Evolutionary conservation across 2,888 invertebrate species (phyloP), one percentile per base, ranked within the genome.

Genomic region (Tenthredo distinguenda): DNA sequence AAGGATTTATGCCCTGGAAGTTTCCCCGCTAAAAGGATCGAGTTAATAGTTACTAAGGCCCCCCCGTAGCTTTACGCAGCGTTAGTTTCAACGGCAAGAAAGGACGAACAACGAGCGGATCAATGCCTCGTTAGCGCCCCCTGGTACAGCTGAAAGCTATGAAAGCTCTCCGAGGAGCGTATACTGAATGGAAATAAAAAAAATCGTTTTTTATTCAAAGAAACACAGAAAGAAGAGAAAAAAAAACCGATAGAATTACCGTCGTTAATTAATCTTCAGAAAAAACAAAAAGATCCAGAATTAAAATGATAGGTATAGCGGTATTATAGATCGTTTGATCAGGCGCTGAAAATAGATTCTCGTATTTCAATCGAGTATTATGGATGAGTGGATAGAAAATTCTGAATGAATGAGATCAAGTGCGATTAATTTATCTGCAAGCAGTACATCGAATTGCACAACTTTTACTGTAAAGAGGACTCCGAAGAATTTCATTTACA

Each of bases 11-110:
- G 55, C 62, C 5, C 21, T 37, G 62, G 62, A 62, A 81, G 81
- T 81, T 81, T 58, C 34, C 10, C 10, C 1, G 26, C 62, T 58
- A 65, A 81, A 81, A 62, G 81, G 81, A 81, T 81, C 47, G 62
- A 81, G 40, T 81, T 81, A 81, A 81, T 81, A 62, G 81, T 65
- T 65, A 62, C 62, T 37, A 62, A 58, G 40, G 74, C 43, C 47
- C 74, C 34, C 40, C 18, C 26, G n/a, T 31, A 55, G 77, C 50
- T 77, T 77, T 77, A 77, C 50, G 77, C 77, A 34, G 55, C 31
- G 47, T 77, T 77, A 77, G 77, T 77, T 77, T 77, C 50, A 77
- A 47, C 77, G 47, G 77, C 31, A 55, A 47, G 77, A 55, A 50
- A 26, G 18, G 50, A 55, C 50, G 55, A 77, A 34, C 31, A n/a